These are phyloP conservation scores for Chiloscyllium punctatum DNA, from an alignment of 2,797 vertebrate genomes.

Conservation along the genomic window DNA sequence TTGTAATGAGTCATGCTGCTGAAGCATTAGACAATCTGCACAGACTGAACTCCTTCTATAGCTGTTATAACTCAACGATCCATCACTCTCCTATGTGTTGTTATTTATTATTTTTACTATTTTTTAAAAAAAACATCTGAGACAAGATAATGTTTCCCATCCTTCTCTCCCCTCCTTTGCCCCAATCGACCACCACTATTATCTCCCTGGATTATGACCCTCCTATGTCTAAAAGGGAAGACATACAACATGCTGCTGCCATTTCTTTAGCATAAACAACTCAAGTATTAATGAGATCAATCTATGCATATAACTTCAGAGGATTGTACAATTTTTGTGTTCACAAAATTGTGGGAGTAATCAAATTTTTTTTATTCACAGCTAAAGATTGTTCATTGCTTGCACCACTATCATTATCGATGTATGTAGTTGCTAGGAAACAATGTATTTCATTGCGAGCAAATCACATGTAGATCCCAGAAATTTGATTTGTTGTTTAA, in stretches of 20 bases:
- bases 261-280: not conserved
- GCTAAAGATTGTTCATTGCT: not conserved
- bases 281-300: not conserved
- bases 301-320: not conserved
- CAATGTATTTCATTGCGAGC: not conserved
- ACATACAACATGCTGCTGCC: not conserved
- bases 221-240: not conserved
- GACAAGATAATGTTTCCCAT: not conserved
- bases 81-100: not conserved
- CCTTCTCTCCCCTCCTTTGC: not conserved
- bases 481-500: not conserved
- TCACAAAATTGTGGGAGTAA: not conserved
- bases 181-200: no score
- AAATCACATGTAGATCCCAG: not conserved
- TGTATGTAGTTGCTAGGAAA: not conserved
- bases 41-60: not conserved
- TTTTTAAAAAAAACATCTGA: not conserved
- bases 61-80: not conserved
- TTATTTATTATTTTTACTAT: not conserved
- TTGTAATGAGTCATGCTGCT: not conserved
- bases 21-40: not conserved
- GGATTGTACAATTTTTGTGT: not conserved
- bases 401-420: not conserved
- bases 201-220: not conserved
- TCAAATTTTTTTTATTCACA: not conserved